These are phyloP conservation scores for Zonitis immaculata DNA, from an alignment of 2,888 invertebrate species.

Conservation along the genomic window DNA sequence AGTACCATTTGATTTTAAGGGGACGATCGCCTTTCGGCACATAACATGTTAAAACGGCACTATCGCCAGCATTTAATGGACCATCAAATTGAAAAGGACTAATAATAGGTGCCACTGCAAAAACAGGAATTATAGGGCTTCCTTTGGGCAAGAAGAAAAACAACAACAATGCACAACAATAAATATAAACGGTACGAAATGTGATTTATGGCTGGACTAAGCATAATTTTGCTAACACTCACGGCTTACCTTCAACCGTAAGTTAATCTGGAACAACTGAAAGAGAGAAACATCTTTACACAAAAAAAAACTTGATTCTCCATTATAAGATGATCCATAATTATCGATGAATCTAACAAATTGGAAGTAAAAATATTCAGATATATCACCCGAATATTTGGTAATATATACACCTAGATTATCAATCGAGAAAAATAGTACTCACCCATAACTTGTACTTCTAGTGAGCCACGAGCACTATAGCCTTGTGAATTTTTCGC, in stretches of 20 bases:
- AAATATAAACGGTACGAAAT: conserved; percentile 11
- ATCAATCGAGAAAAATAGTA: conserved; percentile 31
- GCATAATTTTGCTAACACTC: conserved; percentile 14
- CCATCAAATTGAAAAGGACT: conserved; percentile 60
- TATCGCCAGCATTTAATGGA: conserved; percentile 67
- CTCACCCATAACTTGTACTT: conserved; percentile 97
- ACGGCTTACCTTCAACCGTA: conserved; percentile 17
- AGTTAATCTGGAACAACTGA: conserved; percentile 11
- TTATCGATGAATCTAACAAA: neutral
- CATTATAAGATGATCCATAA: neutral
- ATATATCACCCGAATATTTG: neutral
- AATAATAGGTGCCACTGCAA: conserved; percentile 58
- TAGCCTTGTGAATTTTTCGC: conserved; percentile 89
- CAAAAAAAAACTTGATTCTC: neutral
- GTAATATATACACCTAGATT: neutral
- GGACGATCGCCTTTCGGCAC: conserved; percentile 71
- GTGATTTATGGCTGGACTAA: conserved; percentile 11
- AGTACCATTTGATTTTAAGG: conserved; percentile 65
- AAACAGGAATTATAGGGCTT: too few relatives aligned
- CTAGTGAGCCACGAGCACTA: conserved; percentile 79
- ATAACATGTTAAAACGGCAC: conserved; percentile 65
- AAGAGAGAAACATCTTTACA: conserved; percentile 15
- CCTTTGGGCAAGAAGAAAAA: conserved; percentile 21
- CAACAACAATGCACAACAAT: conserved; percentile 11
- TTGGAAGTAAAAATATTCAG: neutral